Percentiles rank a stretch among this genome's conserved stretches.
These are phyloP conservation scores for Galeopsomyia nigrocyanea DNA, from an alignment of 2,888 invertebrate genomes.

Conservation along the genomic window DNA sequence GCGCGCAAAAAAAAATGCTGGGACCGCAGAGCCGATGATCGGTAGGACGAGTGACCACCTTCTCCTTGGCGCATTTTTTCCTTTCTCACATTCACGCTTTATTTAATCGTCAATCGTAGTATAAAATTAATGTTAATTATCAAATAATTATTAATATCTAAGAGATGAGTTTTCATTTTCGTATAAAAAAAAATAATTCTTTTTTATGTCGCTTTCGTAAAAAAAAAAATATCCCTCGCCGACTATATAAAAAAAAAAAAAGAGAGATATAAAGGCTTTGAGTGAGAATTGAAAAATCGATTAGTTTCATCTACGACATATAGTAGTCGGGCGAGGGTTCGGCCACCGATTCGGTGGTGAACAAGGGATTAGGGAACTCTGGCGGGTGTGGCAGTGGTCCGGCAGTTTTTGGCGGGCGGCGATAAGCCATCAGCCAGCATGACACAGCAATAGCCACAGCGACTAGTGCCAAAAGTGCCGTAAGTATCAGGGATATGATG, in stretches of 20 bases:
- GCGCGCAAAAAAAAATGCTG: slow-evolving; percentile 48
- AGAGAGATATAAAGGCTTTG: neutral
- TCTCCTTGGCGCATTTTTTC: slow-evolving; percentile 62
- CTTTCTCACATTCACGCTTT: neutral
- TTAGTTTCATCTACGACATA: slow-evolving; percentile 52
- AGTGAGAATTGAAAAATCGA: neutral
- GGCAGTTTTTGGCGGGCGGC: slow-evolving; percentile 87
- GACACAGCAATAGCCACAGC: slow-evolving; percentile 95
- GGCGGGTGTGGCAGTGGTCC: slow-evolving; percentile 95
- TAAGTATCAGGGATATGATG: slow-evolving; percentile 92
- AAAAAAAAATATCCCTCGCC: too few relatives aligned
- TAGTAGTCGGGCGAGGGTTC: slow-evolving; percentile 86
- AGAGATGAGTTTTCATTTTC: slow-evolving; percentile 23
- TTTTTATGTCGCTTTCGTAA: slow-evolving; percentile 5
- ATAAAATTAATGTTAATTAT: slow-evolving; percentile 53
- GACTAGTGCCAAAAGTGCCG: slow-evolving; percentile 90
- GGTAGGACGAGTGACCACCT: slow-evolving; percentile 53
- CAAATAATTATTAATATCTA: slow-evolving; percentile 56
- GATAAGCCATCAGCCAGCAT: slow-evolving; percentile 95
- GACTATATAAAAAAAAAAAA: too few relatives aligned
- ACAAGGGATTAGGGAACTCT: slow-evolving; percentile 94
- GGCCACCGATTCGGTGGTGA: slow-evolving; percentile 85
- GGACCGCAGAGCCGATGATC: slow-evolving; percentile 61
- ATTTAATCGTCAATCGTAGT: slow-evolving; percentile 24
- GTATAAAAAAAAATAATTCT: slow-evolving; percentile 33